Evolutionary conservation across 2,797 vertebrate genomes (phyloP).

Genomic region (Sebastes aleutianus): DNA sequence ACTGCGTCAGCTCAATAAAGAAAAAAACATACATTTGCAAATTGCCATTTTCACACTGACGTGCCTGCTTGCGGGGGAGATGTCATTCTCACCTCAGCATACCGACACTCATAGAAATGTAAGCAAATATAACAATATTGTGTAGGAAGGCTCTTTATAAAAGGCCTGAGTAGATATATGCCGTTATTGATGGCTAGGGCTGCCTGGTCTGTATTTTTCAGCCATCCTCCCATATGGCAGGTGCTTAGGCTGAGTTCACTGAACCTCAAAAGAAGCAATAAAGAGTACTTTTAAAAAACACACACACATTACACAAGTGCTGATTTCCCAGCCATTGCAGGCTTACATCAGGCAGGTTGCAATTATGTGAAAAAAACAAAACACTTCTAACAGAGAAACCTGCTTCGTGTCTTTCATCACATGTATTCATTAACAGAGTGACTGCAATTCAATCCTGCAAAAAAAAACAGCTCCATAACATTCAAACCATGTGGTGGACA

Average conservation of each 20-base stretch:
- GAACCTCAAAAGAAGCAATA: constrained; percentile 64
- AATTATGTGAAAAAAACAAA: constrained; percentile 21
- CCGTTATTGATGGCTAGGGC: constrained; percentile 55
- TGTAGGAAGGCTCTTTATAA: constrained; percentile 30
- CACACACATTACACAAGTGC: constrained; percentile 47
- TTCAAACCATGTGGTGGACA: neutral
- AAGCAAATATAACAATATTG: constrained; percentile 43
- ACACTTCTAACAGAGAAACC: neutral
- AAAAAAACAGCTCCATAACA: neutral
- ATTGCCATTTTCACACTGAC: constrained; percentile 36
- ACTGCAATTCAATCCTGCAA: neutral
- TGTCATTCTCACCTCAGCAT: constrained; percentile 40
- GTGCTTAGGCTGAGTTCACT: constrained; percentile 69
- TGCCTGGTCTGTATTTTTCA: constrained; percentile 44
- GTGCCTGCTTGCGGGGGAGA: constrained; percentile 6
- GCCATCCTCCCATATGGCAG: constrained; percentile 58
- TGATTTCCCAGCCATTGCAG: constrained; percentile 30
- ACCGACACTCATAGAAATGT: constrained; percentile 42
- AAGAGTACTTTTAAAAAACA: constrained; percentile 41
- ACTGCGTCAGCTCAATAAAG: neutral
- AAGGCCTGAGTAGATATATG: constrained; percentile 49
- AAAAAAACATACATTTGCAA: constrained; percentile 28
- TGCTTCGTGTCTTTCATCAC: constrained; percentile 39
- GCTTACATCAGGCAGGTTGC: constrained; percentile 50
- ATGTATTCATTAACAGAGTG: constrained; percentile 6